Evolutionary conservation across 2,113 vertebrate species (phyloP).

Genomic region (Brachyistius frenatus): DNA sequence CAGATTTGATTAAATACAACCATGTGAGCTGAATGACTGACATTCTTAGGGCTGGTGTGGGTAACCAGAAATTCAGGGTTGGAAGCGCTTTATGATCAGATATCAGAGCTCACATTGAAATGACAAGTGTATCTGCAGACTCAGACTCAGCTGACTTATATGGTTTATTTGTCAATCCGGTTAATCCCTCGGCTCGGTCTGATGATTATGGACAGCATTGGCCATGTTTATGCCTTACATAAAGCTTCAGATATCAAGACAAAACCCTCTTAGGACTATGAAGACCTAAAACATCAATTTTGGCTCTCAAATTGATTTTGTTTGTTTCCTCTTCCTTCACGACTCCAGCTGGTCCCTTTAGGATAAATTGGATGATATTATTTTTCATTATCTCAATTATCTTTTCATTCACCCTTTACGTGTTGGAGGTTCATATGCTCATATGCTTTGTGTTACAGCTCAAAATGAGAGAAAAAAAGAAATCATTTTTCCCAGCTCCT

Average conservation of each 20-base stretch:
- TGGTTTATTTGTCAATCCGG: constrained; percentile 6
- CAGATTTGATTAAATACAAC: constrained; percentile 55
- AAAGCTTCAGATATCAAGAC: constrained; percentile 19
- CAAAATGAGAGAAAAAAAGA: constrained; percentile 17
- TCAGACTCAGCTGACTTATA: constrained; percentile 13
- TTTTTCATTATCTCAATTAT: constrained; percentile 67
- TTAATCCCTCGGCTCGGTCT: not conserved
- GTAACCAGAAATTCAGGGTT: constrained; percentile 34
- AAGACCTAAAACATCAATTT: constrained; percentile 7
- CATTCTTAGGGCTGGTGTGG: constrained; percentile 41
- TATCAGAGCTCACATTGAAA: constrained; percentile 33
- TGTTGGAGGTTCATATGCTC: constrained; percentile 55
- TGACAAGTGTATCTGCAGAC: constrained; percentile 40
- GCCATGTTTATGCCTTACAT: not conserved
- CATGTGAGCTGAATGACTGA: constrained; percentile 45
- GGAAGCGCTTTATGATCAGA: constrained; percentile 32
- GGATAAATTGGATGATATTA: constrained; percentile 57
- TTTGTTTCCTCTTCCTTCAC: constrained; percentile 45
- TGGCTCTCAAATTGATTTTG: constrained; percentile 17
- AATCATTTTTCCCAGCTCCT: constrained; percentile 34
- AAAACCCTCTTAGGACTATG: not conserved
- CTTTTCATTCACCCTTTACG: constrained; percentile 49
- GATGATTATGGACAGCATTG: not conserved
- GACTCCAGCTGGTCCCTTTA: constrained; percentile 49
- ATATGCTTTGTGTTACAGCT: constrained; percentile 53